Base-by-base conservation (phyloP, 2,797 vertebrate species). In the Paratrypauchen microcephalus region DNA sequence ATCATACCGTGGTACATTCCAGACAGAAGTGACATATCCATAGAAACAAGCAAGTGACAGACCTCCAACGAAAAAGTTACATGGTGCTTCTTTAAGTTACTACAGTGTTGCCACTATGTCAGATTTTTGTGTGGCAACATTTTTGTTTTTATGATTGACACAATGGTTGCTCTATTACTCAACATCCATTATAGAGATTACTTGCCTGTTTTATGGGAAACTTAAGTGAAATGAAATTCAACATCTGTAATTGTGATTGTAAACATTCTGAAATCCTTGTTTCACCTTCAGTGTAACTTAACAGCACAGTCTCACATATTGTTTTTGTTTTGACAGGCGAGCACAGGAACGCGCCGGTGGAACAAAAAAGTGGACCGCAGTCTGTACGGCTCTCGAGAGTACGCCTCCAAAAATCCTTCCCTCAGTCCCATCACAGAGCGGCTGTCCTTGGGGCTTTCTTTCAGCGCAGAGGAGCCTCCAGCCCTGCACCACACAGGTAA, bases 391-490 rank as follows among this genome's bases (percentile, higher is more conserved):
- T 89, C 82, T 16, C 90, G 93, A 15, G 77, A 66, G 9, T 94
- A 90, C 8, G 93, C 92, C 21, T 94, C 93, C 54, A 94, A 92
- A 73, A 87, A 89, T 76, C 93, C 93, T 11, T 13, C 26, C 1
- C 88, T 95, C 65, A 95, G 92, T 73, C 93, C 94, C 65, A 92
- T 95, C 81, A 72, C 69, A 0, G 94, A 95, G 88, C 79, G 66
- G 1, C 36, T 71, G 65, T 66, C 73, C 18, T 70, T 77, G 67
- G 54, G 57, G 50, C 77, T 66, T 70, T 76, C 70, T 64, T 70
- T 66, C 65, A 75, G 71, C 18, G 61, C 58, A 2, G 54, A 60
- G 26, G 68, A 60, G 21, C 32, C 60, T 18, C 50, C 28, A 0
- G 28, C 19, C 36, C 32, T 36, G 32, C 32, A 36, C 32, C 50